Conservation (phyloP, 2,113 vertebrate genomes). For the Aleadryas rufinucha region DNA sequence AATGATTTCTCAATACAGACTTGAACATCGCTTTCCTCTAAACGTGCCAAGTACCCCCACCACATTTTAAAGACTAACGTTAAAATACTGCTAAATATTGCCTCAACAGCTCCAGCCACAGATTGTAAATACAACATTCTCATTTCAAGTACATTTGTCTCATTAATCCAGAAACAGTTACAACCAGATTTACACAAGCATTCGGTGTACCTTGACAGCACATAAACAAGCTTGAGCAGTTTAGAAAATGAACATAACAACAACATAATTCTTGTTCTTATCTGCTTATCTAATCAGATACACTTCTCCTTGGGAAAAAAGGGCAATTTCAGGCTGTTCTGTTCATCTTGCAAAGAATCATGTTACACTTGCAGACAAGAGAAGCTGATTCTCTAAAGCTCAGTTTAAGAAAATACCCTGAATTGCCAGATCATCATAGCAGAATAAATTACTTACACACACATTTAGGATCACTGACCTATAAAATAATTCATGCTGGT, state of each 20-base stretch:
- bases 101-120: background rate
- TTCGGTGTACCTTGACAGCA: background rate
- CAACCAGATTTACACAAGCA: background rate
- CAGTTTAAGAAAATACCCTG: background rate
- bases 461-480: background rate
- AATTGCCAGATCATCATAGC: background rate
- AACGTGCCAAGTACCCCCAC: background rate
- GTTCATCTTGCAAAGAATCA: background rate
- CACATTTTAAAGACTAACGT: background rate
- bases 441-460: background rate
- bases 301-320: background rate
- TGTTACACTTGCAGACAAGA: background rate
- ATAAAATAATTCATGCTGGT: background rate
- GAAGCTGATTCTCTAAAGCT: background rate
- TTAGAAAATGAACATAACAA: background rate
- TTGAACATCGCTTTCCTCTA: fast-evolving
- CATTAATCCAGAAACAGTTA: background rate
- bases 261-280: background rate
- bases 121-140: background rate
- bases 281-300: background rate
- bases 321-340: background rate
- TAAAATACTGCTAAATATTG: background rate
- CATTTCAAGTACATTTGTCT: background rate
- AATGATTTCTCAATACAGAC: background rate
- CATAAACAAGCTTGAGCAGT: background rate